A percentile compares a stretch with the other conserved stretches of the same genome.
Evolutionary conservation across 2,113 vertebrate species (phyloP).

Genomic region (Dasypus novemcinctus): DNA sequence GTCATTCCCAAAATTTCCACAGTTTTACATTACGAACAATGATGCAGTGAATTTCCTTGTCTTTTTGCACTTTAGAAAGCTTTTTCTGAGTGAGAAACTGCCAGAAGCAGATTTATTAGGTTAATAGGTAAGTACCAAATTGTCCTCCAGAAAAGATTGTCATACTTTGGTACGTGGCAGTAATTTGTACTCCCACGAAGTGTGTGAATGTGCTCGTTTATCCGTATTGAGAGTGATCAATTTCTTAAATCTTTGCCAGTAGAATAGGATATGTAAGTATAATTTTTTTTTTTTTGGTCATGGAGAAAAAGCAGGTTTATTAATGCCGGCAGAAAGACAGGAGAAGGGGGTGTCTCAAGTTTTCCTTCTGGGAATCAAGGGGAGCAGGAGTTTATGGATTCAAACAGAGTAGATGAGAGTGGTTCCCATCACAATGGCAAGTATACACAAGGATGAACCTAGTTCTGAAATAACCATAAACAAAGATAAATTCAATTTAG

Average conservation of each 20-base stretch:
- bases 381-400: too few relatives aligned
- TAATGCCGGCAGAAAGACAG: too few relatives aligned
- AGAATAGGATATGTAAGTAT: background rate
- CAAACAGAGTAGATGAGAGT: too few relatives aligned
- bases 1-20: background rate
- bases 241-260: background rate
- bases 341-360: too few relatives aligned
- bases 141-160: background rate
- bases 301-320: too few relatives aligned
- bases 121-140: constrained; percentile 4
- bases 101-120: background rate
- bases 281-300: too few relatives aligned
- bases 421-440: too few relatives aligned
- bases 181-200: background rate
- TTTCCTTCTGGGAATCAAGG: too few relatives aligned
- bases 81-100: background rate
- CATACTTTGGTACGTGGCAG: background rate
- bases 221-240: background rate
- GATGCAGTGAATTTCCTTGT: background rate
- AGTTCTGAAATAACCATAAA: too few relatives aligned
- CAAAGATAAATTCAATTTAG: too few relatives aligned
- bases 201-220: background rate
- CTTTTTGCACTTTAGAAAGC: background rate
- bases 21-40: background rate
- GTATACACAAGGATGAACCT: too few relatives aligned